Evolutionary conservation across 2,113 vertebrate genomes (phyloP), one percentile per base, ranked within the genome.

Genomic region (Aleadryas rufinucha): DNA sequence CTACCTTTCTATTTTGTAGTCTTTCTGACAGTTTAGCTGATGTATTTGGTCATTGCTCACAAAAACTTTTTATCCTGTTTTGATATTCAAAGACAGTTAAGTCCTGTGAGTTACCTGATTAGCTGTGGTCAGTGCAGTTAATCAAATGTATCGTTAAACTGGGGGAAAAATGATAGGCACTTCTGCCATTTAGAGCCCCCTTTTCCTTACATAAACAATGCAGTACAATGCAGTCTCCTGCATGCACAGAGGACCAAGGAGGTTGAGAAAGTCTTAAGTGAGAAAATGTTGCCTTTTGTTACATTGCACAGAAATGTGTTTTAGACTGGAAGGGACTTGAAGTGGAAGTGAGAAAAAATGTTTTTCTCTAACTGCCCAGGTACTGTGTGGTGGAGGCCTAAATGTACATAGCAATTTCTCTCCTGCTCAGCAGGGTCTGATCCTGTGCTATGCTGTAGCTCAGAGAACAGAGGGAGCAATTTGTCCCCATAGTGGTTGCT

Each of bases 341-440:
- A n/a, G 6, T 37, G 20, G 33, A 84, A 59, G 30, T 23, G 35
- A 44, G 4, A 13, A 77, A 35, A 52, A 30, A 7, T 17, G 5
- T 1, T 45, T 82, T 50, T 54, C 22, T 26, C 8, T 23, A 5
- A 5, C 11, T 42, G 39, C 12, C 23, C 10, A 7, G 4, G 16
- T 54, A 31, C 14, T 18, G 11, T 56, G 61, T 42, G 20, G 7
- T 1, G 3, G 44, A 64, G 18, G 4, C 30, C 42, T 57, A 23
- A 59, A 33, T 21, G 12, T 11, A 4, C 16, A 16, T 14, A 42
- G 57, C 5, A 12, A 3, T 44, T 15, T 2, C 4, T 39, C 7
- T 52, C 9, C 21, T 50, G 27, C 42, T 33, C 45, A 28, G 13
- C 31, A 53, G 31, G n/a, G 41, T 31, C 45, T 0, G 0, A 13